Evolutionary conservation across 2,113 vertebrate genomes (phyloP).

Genomic region (Pao palembangensis): DNA sequence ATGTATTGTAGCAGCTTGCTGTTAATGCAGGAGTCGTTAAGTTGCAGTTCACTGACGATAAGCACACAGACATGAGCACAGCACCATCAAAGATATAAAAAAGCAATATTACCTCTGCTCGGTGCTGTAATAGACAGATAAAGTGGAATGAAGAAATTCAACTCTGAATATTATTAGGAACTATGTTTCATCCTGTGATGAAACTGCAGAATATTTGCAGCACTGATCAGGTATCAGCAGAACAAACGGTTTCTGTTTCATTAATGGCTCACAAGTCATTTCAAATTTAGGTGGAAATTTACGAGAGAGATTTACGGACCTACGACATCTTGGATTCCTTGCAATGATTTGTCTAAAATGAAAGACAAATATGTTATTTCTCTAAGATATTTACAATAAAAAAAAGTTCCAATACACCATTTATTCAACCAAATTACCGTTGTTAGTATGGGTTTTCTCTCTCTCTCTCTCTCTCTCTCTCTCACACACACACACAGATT

Average conservation of each 20-base stretch:
- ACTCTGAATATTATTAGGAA: constrained; percentile 19
- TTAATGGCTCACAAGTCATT: background rate
- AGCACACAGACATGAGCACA: background rate
- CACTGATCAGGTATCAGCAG: constrained; percentile 14
- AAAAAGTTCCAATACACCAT: constrained; percentile 8
- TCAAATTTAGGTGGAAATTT: background rate
- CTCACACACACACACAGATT: too few species aligned
- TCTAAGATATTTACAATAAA: background rate
- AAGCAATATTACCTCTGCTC: background rate
- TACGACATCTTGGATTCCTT: too few species aligned
- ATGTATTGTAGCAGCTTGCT: too few species aligned
- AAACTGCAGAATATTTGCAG: background rate
- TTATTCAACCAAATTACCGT: constrained; percentile 14
- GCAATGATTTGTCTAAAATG: too few species aligned
- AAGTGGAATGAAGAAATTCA: constrained; percentile 9
- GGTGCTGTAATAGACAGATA: constrained; percentile 3
- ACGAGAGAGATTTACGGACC: background rate
- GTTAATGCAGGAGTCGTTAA: background rate
- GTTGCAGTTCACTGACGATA: background rate
- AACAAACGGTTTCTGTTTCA: background rate
- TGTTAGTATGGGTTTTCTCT: too few species aligned
- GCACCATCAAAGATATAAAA: background rate
- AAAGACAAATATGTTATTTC: too few species aligned
- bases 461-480: too few species aligned
- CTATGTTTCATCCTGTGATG: constrained; percentile 5